Conservation (phyloP, 2,797 vertebrate genomes). For the Tadarida brasiliensis region DNA sequence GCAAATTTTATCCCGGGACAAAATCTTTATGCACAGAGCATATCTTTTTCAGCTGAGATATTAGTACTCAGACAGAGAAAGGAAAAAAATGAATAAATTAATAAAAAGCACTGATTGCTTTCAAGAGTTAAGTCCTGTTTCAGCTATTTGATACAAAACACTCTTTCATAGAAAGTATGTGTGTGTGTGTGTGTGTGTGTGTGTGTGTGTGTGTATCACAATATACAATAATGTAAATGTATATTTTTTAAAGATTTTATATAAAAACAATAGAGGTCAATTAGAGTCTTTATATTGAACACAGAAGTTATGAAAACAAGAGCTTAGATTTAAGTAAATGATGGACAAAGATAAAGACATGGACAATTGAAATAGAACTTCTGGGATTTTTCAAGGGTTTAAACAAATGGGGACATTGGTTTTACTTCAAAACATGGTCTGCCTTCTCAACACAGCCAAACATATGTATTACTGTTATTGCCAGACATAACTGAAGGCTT, state of each 20-base stretch:
- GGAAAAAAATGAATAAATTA: not conserved
- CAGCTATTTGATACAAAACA: not conserved
- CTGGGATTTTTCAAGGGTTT: constrained; percentile 9
- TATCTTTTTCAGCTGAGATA: not conserved
- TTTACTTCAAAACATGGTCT: not conserved
- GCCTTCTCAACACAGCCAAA: not conserved
- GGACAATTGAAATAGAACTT: not conserved
- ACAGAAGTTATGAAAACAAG: constrained; percentile 16
- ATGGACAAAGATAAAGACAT: not conserved
- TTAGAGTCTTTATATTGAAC: not conserved
- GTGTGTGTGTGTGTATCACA: not conserved
- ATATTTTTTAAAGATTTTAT: not conserved
- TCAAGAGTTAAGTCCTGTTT: not conserved
- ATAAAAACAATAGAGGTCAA: not conserved
- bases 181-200: not conserved
- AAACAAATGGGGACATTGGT: not conserved
- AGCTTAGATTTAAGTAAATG: not conserved
- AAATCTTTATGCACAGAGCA: not conserved
- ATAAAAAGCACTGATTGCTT: not conserved
- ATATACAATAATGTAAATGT: not conserved
- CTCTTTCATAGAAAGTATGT: not conserved
- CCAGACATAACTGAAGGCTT: not conserved
- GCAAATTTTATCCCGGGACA: not conserved
- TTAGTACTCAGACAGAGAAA: not conserved
- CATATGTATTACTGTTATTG: not conserved